phyloP scores from a whole-genome alignment of 2,113 vertebrate species.

The Apteryx mantelli region DNA sequence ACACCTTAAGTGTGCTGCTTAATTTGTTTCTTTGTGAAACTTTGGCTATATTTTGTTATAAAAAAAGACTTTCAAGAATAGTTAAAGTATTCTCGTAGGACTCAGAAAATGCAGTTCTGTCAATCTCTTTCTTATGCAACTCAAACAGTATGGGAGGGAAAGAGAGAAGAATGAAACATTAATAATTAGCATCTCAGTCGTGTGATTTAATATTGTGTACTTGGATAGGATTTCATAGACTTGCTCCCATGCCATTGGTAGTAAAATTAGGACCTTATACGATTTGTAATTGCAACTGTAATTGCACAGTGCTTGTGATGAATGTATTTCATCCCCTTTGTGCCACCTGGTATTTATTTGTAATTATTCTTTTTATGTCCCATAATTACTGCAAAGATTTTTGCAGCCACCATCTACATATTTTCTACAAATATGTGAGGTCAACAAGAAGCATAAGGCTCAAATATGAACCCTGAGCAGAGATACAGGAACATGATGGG shows the following conservation, averaged over 20 bases:
- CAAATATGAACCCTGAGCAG: neutral
- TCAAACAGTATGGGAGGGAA: neutral
- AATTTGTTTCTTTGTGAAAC: neutral
- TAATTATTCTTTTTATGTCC: neutral
- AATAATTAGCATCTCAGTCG: neutral
- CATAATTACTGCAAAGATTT: neutral
- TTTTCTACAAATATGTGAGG: neutral
- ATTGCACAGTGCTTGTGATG: neutral
- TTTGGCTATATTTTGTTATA: neutral
- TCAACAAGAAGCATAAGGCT: neutral
- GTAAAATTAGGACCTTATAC: neutral
- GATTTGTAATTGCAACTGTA: neutral
- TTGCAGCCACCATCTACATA: neutral
- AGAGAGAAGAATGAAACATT: neutral
- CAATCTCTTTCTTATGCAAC: neutral
- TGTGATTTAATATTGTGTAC: neutral
- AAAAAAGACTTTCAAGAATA: neutral
- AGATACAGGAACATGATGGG: neutral
- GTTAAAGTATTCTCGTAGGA: neutral
- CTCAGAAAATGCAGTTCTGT: neutral
- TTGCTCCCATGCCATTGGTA: neutral
- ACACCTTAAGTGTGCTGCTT: neutral
- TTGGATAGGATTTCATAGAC: neutral
- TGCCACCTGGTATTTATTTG: neutral
- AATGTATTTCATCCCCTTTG: neutral